Evolutionary conservation across 1,140 invertebrate species (phyloP).

Genomic region (Diorhabda elongata): DNA sequence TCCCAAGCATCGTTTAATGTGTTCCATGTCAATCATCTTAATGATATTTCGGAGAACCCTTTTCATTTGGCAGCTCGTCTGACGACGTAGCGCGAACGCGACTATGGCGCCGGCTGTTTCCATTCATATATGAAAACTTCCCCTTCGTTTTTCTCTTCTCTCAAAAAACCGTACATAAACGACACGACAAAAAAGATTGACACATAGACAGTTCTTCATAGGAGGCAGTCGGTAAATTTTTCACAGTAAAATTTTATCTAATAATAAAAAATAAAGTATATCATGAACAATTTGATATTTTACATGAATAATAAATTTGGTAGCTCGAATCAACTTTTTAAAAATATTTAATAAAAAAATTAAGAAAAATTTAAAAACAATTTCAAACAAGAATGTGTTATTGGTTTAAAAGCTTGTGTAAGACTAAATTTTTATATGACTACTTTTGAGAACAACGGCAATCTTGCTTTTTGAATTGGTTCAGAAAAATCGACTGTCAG

Average conservation of each 20-base stretch:
- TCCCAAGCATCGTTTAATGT: slow-evolving; percentile 44
- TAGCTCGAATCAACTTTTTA: too few relatives aligned
- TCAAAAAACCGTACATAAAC: neutral
- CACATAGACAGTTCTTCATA: neutral
- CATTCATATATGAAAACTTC: slow-evolving; percentile 27
- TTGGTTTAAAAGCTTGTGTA: too few relatives aligned
- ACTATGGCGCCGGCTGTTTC: slow-evolving; percentile 32
- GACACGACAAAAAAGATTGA: neutral
- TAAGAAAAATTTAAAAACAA: too few relatives aligned
- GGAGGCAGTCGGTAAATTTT: neutral
- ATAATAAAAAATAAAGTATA: too few relatives aligned
- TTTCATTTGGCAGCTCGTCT: slow-evolving; percentile 41
- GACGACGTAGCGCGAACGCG: slow-evolving; percentile 31
- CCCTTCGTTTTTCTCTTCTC: neutral
- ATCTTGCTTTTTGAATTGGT: too few relatives aligned
- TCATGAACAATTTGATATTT: too few relatives aligned
- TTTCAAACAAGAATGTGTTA: neutral
- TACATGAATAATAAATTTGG: too few relatives aligned
- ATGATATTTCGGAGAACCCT: slow-evolving; percentile 44
- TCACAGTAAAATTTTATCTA: too few relatives aligned
- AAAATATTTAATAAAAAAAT: too few relatives aligned
- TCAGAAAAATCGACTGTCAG: too few relatives aligned
- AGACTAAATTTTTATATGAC: too few relatives aligned
- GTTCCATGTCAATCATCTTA: slow-evolving; percentile 45
- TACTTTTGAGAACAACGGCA: too few relatives aligned